These are phyloP conservation scores for Oscheius sp. DNA, from an alignment of 2,888 invertebrate genomes.

Conservation along the genomic window DNA sequence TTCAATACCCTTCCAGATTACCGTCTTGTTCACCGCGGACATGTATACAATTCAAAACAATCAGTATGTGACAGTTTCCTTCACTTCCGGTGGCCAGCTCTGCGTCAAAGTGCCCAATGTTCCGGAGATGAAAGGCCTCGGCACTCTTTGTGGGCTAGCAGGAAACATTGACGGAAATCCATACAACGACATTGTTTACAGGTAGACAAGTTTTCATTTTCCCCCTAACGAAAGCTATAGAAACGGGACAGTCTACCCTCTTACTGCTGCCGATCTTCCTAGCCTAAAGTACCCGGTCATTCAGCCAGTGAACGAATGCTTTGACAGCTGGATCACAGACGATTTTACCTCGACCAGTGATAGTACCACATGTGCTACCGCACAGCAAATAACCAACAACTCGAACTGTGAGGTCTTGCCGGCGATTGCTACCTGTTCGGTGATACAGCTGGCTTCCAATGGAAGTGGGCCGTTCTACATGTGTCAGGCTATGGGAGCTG, in stretches of 20 bases:
- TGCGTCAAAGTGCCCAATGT: conserved; percentile 58
- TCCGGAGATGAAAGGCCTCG: conserved; percentile 52
- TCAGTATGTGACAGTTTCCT: conserved; percentile 46
- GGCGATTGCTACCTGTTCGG: conserved; percentile 38
- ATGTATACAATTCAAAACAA: conserved; percentile 50
- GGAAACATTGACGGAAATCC: conserved; percentile 61
- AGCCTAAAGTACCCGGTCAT: not conserved
- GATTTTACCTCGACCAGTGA: conserved; percentile 45
- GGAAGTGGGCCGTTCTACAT: conserved; percentile 59
- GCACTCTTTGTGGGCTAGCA: conserved; percentile 61
- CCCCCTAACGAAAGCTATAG: not conserved
- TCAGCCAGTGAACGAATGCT: conserved; percentile 2
- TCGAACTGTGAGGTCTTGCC: conserved; percentile 49
- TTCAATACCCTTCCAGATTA: not conserved
- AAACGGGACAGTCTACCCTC: conserved; percentile 1
- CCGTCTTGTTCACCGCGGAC: conserved; percentile 37
- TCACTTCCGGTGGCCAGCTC: conserved; percentile 41
- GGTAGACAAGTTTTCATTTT: not conserved
- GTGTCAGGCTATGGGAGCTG: conserved; percentile 52
- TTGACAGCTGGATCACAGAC: conserved; percentile 57
- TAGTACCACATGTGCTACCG: conserved; percentile 48
- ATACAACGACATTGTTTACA: conserved; percentile 53
- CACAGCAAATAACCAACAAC: conserved; percentile 47
- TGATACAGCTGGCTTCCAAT: conserved; percentile 49
- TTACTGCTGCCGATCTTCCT: conserved; percentile 1